Conservation (phyloP, 1,140 invertebrate species). For the Chironomus tepperi region DNA sequence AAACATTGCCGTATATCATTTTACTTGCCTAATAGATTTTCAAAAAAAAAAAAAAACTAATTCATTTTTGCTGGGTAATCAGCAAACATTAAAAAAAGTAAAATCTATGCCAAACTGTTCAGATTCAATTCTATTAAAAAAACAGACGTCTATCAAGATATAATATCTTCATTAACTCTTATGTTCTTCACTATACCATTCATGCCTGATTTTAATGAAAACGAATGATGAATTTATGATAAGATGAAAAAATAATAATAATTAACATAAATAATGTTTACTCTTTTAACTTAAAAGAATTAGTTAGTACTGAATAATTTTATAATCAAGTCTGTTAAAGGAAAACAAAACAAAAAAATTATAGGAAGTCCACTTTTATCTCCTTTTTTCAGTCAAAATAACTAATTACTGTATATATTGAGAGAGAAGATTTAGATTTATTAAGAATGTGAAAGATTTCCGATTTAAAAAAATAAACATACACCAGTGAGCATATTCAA, state of each 20-base stretch:
- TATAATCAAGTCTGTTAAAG: not conserved
- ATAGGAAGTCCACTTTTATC: not conserved
- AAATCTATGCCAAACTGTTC: too few relatives aligned
- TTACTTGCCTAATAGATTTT: too few relatives aligned
- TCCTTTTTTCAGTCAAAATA: not conserved
- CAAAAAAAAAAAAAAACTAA: too few relatives aligned
- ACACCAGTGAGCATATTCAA: not conserved
- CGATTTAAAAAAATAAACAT: not conserved
- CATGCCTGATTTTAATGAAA: not conserved
- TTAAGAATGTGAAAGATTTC: not conserved
- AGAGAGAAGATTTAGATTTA: not conserved
- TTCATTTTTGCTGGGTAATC: too few relatives aligned
- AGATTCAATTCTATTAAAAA: too few relatives aligned
- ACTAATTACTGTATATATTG: not conserved
- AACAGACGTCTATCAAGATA: too few relatives aligned
- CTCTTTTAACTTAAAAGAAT: not conserved
- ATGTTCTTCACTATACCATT: not conserved
- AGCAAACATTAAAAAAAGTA: too few relatives aligned
- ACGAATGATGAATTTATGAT: not conserved
- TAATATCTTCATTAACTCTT: too few relatives aligned
- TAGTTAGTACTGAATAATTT: conserved; percentile 1
- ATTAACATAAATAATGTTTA: not conserved
- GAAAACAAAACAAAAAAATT: too few relatives aligned
- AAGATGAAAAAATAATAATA: not conserved
- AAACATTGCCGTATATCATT: too few relatives aligned